A percentile compares a stretch with the other conserved stretches of the same genome.
These are phyloP conservation scores for Sitophilus oryzae DNA, from an alignment of 1,140 invertebrate genomes.

Conservation along the genomic window DNA sequence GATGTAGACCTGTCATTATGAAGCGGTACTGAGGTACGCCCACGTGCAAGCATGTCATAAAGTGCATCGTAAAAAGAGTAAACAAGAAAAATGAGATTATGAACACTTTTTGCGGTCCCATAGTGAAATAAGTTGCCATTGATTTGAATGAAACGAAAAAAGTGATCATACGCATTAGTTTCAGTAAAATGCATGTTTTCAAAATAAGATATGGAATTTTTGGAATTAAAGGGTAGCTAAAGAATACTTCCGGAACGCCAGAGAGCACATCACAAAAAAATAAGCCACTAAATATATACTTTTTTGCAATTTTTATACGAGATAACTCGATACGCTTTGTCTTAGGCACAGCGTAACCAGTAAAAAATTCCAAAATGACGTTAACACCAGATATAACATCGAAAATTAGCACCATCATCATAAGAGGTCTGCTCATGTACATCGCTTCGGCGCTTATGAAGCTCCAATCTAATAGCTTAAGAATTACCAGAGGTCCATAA, in stretches of 20 bases:
- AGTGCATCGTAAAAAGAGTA: constrained; percentile 6
- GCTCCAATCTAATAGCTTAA: constrained; percentile 9
- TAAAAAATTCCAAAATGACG: constrained; percentile 17
- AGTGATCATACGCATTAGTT: constrained; percentile 3
- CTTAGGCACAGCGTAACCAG: constrained; percentile 11
- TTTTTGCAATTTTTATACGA: constrained; percentile 6
- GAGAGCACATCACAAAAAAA: constrained; percentile 11
- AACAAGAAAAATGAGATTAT: constrained; percentile 13
- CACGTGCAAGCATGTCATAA: constrained; percentile 15
- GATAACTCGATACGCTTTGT: constrained; percentile 7
- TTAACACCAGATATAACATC: constrained; percentile 12
- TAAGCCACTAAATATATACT: constrained; percentile 7
- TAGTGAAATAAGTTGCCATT: not conserved
- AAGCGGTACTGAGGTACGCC: constrained; percentile 7
- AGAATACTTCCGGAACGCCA: constrained; percentile 4
- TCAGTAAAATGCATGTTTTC: not conserved
- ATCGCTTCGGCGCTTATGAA: constrained; percentile 2
- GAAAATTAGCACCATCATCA: not conserved
- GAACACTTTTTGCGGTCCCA: constrained; percentile 9
- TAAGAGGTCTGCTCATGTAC: not conserved
- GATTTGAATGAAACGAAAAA: constrained; percentile 7
- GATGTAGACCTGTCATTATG: not conserved
- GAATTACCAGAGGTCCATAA: constrained; percentile 12
- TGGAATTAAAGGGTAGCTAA: not conserved
- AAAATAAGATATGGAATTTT: not conserved